Base-by-base conservation (phyloP, 2,797 vertebrate genomes). In the Hozukius guyotensis region DNA sequence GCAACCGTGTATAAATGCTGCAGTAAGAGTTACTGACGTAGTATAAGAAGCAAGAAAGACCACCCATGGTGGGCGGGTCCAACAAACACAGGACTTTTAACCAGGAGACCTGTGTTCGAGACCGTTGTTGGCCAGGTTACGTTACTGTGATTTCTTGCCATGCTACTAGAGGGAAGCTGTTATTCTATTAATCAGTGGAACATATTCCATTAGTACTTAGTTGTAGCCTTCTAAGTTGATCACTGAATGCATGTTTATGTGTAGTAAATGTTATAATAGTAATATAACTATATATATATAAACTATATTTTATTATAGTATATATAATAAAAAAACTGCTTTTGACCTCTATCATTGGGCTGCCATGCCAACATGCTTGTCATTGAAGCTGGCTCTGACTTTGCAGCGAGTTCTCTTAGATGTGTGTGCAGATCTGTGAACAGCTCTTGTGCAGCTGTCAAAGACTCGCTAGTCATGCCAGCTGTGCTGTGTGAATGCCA, bases 401-500 rank as follows among this genome's bases (percentile, higher is more conserved):
- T 60, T 64, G 70, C 31, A 18, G 32, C 18, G 38, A n/a, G 25
- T 31, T 74, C 11, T 77, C 6, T 64, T 31, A 46, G 42, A 62
- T 71, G 46, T 69, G 63, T 62, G 52, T 56, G 75, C 72, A 81
- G 72, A 81, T 81, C 59, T 38, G 13, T 67, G 75, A 59, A 6
- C 59, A 70, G 59, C 12, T 56, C 62, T 55, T 42, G 27, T 60
- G 62, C 61, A 36, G 57, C 75, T 75, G 78, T 88, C 71, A 82
- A 52, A 80, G 36, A 66, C 55, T 60, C 11, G 10, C 25, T 22
- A 38, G 65, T 72, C 68, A 63, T 63, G 69, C 61, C 78, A 77
- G 75, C 75, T 74, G 76, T 75, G 74, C 65, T 75, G 34, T 72
- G 55, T 42, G 61, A 73, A 22, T 71, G 72, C 76, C 78, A 68